Evolutionary conservation across 2,797 vertebrate species (phyloP).

Genomic region (Sardinella longiceps): DNA sequence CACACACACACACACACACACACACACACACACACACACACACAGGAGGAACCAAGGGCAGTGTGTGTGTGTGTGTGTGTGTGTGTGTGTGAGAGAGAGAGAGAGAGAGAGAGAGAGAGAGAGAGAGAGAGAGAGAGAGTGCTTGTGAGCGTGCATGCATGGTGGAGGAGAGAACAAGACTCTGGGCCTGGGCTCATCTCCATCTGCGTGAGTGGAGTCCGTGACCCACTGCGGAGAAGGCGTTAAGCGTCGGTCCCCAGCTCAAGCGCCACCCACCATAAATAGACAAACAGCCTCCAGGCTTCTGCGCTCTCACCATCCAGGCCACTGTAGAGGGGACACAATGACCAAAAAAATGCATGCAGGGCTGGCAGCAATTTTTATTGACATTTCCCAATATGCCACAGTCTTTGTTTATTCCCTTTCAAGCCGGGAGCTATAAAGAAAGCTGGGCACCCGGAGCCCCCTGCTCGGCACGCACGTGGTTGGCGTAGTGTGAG

Average conservation of each 20-base stretch:
- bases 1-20: not conserved
- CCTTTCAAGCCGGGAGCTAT: not conserved
- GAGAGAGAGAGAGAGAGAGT: not conserved
- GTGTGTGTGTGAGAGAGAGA: not conserved
- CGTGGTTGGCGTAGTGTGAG: not conserved
- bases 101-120: not conserved
- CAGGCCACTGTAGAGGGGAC: not conserved
- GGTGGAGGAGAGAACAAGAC: not conserved
- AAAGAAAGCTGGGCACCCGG: not conserved
- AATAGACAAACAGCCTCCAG: not conserved
- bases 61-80: not conserved
- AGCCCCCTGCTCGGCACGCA: not conserved
- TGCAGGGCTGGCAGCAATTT: constrained; percentile 4
- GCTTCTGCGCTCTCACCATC: not conserved
- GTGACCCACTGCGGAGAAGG: not conserved
- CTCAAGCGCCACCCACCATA: not conserved
- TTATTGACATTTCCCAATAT: constrained; percentile 16
- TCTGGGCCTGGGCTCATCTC: not conserved
- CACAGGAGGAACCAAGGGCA: not conserved
- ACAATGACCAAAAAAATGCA: not conserved
- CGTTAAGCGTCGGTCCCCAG: not conserved
- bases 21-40: not conserved
- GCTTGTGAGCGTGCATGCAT: not conserved
- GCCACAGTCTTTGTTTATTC: constrained; percentile 5
- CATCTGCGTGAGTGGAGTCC: not conserved